A percentile compares a stretch with the other conserved stretches of the same genome.
Evolutionary conservation across 2,113 vertebrate genomes (phyloP).

Genomic region (Grammomys dolichurus): DNA sequence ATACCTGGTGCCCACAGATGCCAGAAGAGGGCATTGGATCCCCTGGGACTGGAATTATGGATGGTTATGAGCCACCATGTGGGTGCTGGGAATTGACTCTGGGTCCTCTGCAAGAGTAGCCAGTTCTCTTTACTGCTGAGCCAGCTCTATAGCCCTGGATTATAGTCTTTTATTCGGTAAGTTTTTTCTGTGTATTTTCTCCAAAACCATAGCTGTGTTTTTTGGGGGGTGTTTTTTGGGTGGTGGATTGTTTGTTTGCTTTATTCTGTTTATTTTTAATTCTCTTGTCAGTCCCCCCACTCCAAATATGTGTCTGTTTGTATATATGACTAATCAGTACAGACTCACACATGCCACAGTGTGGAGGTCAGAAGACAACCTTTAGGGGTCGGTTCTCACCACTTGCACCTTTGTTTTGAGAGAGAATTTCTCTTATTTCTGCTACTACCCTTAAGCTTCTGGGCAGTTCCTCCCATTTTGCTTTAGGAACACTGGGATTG

Average conservation of each 20-base stretch:
- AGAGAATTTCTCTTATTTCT: neutral
- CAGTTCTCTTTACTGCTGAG: constrained; percentile 1
- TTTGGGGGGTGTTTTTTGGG: neutral
- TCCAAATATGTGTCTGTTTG: neutral
- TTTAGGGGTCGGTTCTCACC: neutral
- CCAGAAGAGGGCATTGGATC: neutral
- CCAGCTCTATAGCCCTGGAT: neutral
- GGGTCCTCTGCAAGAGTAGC: neutral
- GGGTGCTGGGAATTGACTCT: neutral
- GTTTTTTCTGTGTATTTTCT: neutral
- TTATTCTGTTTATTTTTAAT: neutral
- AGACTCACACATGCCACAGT: neutral
- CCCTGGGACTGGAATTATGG: neutral
- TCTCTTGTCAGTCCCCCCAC: neutral
- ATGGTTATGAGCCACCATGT: neutral
- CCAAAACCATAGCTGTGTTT: neutral
- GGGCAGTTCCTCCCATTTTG: neutral
- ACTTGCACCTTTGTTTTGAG: neutral
- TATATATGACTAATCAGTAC: neutral
- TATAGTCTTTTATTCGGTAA: neutral
- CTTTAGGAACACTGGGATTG: neutral
- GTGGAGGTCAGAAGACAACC: neutral
- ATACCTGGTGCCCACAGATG: neutral
- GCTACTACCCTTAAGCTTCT: neutral
- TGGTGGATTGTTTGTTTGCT: neutral